Evolutionary conservation across 1,140 invertebrate genomes (phyloP).

Genomic region (Leptinotarsa lineolata): DNA sequence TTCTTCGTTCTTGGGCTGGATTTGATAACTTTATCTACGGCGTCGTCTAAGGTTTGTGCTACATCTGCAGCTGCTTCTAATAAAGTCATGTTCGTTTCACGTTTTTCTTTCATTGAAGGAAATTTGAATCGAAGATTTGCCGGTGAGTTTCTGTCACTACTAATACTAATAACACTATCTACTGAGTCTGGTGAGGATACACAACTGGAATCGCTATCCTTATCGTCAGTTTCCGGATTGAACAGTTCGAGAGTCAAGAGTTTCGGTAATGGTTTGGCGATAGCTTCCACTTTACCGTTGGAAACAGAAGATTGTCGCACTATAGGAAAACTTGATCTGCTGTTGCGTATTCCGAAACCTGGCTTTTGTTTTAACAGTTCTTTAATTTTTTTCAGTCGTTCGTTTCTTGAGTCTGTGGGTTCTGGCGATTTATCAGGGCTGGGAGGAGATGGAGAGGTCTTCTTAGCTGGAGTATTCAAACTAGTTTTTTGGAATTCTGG

Average conservation of each 20-base stretch:
- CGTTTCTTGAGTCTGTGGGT: slow-evolving; percentile 60
- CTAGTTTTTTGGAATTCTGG: slow-evolving; percentile 51
- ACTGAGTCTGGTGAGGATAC: slow-evolving; percentile 85
- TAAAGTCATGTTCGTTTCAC: slow-evolving; percentile 49
- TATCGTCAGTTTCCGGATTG: slow-evolving; percentile 87
- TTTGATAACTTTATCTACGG: slow-evolving; percentile 62
- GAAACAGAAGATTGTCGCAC: slow-evolving; percentile 61
- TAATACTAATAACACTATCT: slow-evolving; percentile 78
- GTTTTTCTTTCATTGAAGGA: slow-evolving; percentile 28
- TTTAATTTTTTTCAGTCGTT: slow-evolving; percentile 69
- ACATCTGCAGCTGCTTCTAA: slow-evolving; percentile 70
- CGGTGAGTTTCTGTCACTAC: slow-evolving; percentile 33
- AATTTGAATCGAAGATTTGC: slow-evolving; percentile 45
- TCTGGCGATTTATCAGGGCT: slow-evolving; percentile 46
- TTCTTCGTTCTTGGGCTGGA: slow-evolving; percentile 55
- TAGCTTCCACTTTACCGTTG: slow-evolving; percentile 59
- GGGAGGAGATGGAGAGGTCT: slow-evolving; percentile 13
- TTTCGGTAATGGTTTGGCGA: slow-evolving; percentile 67
- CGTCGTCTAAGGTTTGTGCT: slow-evolving; percentile 68
- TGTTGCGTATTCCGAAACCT: slow-evolving; percentile 61
- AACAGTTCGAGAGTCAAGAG: slow-evolving; percentile 81
- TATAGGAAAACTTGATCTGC: slow-evolving; percentile 59
- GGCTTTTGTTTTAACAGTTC: slow-evolving; percentile 68
- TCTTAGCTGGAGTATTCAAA: slow-evolving; percentile 40
- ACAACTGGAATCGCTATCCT: slow-evolving; percentile 86